These are phyloP conservation scores for Aleiodes sp. DNA, from an alignment of 1,140 invertebrate species.

Conservation along the genomic window DNA sequence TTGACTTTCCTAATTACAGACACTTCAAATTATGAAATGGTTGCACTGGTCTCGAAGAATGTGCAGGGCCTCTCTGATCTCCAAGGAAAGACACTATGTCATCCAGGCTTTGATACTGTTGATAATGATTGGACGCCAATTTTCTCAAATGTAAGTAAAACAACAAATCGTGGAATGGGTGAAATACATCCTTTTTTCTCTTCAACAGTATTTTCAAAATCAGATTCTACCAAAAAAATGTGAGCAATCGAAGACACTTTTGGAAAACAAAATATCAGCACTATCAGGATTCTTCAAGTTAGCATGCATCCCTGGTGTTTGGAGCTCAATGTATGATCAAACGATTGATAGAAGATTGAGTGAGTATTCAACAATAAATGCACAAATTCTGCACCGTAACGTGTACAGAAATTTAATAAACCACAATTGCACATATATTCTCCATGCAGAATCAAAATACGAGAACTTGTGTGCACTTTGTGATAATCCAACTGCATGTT, in stretches of 20 bases:
- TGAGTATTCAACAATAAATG: too few relatives aligned
- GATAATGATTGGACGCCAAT: constrained; percentile 74
- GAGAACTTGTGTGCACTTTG: constrained; percentile 77
- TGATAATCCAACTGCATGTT: constrained; percentile 71
- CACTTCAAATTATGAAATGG: constrained; percentile 72
- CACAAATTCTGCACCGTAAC: too few relatives aligned
- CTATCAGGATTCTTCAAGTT: constrained; percentile 76
- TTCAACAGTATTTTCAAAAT: constrained; percentile 77
- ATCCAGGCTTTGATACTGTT: constrained; percentile 73
- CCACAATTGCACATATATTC: neutral
- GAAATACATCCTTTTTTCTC: constrained; percentile 28
- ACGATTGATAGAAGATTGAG: constrained; percentile 74
- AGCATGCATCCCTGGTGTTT: constrained; percentile 83
- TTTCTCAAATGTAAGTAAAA: constrained; percentile 70
- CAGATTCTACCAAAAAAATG: constrained; percentile 74
- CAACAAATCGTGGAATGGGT: neutral
- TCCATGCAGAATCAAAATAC: constrained; percentile 72
- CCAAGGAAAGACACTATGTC: constrained; percentile 75
- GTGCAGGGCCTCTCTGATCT: constrained; percentile 72
- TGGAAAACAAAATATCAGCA: constrained; percentile 77
- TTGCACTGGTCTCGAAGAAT: constrained; percentile 75
- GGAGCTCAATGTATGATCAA: constrained; percentile 73
- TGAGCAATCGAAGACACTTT: constrained; percentile 71
- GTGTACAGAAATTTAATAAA: too few relatives aligned
- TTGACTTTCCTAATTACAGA: too few relatives aligned